Conservation (phyloP, 2,888 invertebrate genomes). For the Stenichneumon culpator region DNA sequence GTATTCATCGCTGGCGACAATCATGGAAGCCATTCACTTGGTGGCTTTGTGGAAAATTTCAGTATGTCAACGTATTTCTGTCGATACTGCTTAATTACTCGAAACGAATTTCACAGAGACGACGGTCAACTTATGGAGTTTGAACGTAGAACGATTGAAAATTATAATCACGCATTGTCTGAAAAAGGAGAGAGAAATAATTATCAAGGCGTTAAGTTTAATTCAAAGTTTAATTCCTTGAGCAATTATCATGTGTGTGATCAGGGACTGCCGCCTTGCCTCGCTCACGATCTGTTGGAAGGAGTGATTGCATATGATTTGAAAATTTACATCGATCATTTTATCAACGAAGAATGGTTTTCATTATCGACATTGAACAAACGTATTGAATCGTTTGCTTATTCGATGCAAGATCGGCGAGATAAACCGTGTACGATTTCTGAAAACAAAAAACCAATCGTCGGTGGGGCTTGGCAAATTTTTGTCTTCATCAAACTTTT, state of each 20-base stretch:
- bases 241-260: slow-evolving; percentile 48
- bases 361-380: slow-evolving; percentile 17
- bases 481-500: slow-evolving; percentile 54
- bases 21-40: slow-evolving; percentile 69
- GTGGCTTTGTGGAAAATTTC: slow-evolving; percentile 73
- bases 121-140: slow-evolving; percentile 23
- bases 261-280: slow-evolving; percentile 57
- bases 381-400: slow-evolving; percentile 23
- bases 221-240: slow-evolving; percentile 58
- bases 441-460: slow-evolving; percentile 7
- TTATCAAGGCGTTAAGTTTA: slow-evolving; percentile 52
- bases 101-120: slow-evolving; percentile 40
- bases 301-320: slow-evolving; percentile 53
- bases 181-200: slow-evolving; percentile 18
- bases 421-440: slow-evolving; percentile 23
- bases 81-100: slow-evolving; percentile 67
- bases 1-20: slow-evolving; percentile 72
- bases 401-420: slow-evolving; percentile 24
- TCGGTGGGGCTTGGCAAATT: slow-evolving; percentile 59
- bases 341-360: slow-evolving; percentile 25
- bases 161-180: slow-evolving; percentile 40
- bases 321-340: slow-evolving; percentile 41
- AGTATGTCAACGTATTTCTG: slow-evolving; percentile 69
- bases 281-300: slow-evolving; percentile 59
- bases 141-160: slow-evolving; percentile 54